Evolutionary conservation across 2,113 vertebrate genomes (phyloP).

Genomic region (Crypturellus undulatus): DNA sequence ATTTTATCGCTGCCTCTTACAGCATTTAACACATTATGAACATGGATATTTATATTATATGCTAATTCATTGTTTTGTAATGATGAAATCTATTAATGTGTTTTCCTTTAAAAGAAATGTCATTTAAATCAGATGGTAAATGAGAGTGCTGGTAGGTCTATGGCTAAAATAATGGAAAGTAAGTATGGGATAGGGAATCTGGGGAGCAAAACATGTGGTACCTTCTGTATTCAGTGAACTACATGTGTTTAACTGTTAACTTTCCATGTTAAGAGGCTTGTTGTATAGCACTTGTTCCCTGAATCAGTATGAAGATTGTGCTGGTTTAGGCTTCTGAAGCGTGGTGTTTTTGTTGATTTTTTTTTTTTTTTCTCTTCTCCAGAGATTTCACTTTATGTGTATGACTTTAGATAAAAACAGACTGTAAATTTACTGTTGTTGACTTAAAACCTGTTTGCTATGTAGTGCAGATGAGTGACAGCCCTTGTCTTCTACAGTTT

Average conservation of each 20-base stretch:
- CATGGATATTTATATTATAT: neutral
- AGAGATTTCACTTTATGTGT: neutral
- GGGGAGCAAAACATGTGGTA: neutral
- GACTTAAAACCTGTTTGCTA: neutral
- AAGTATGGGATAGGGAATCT: neutral
- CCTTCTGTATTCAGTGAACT: neutral
- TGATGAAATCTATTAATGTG: neutral
- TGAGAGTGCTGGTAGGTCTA: neutral
- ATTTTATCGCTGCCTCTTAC: neutral
- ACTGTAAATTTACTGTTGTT: neutral
- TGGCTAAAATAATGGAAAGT: neutral
- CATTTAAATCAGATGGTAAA: neutral
- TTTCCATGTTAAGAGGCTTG: neutral
- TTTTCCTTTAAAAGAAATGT: neutral
- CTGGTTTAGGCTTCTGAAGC: neutral
- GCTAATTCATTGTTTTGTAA: neutral
- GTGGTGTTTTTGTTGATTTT: neutral
- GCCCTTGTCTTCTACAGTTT: neutral
- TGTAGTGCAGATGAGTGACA: slow-evolving; percentile 1
- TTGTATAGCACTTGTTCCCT: neutral
- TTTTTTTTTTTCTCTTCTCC: neutral
- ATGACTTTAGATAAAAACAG: neutral
- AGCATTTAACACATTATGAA: neutral
- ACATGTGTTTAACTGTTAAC: rapidly evolving
- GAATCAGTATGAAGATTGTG: neutral